A percentile compares a stretch with the other conserved stretches of the same genome.
Evolutionary conservation across 1,140 invertebrate genomes (phyloP).

Genomic region (Drosophila setifemur): DNA sequence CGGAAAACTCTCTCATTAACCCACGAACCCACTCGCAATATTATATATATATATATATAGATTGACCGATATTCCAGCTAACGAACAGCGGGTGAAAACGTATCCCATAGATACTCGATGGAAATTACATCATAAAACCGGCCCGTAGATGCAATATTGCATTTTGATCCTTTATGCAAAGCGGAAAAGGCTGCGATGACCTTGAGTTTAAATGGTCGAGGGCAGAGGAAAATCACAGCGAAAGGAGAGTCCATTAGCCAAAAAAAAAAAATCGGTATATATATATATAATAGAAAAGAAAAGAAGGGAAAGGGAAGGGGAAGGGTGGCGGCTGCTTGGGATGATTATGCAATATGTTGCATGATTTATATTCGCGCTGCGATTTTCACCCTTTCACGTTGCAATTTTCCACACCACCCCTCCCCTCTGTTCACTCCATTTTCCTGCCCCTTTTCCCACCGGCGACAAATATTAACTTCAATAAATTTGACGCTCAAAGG

Average conservation of each 20-base stretch:
- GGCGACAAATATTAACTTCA: slow-evolving; percentile 79
- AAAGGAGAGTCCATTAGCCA: not conserved
- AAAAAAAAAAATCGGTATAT: not conserved
- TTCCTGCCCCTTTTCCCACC: not conserved
- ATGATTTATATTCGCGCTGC: slow-evolving; percentile 71
- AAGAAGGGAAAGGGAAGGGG: not conserved
- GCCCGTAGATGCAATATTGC: slow-evolving; percentile 56
- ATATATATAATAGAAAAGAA: too few relatives aligned
- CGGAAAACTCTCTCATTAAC: slow-evolving; percentile 37
- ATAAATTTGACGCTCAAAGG: slow-evolving; percentile 70
- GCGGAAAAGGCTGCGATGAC: slow-evolving; percentile 21
- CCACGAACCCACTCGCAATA: slow-evolving; percentile 37
- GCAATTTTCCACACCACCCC: slow-evolving; percentile 29
- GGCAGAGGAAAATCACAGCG: not conserved
- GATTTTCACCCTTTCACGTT: slow-evolving; percentile 46
- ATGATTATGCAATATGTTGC: slow-evolving; percentile 82
- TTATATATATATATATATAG: slow-evolving; percentile 60
- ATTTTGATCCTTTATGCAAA: slow-evolving; percentile 70
- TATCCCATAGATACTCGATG: slow-evolving; percentile 1
- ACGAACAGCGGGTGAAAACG: slow-evolving; percentile 58
- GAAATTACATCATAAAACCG: slow-evolving; percentile 70
- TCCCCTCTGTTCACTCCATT: not conserved
- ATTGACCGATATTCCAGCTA: slow-evolving; percentile 42
- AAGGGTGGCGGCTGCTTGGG: slow-evolving; percentile 21
- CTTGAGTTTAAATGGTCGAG: slow-evolving; percentile 2